Evolutionary conservation across 1,140 invertebrate genomes (phyloP).

Genomic region (Drosophila teissieri): DNA sequence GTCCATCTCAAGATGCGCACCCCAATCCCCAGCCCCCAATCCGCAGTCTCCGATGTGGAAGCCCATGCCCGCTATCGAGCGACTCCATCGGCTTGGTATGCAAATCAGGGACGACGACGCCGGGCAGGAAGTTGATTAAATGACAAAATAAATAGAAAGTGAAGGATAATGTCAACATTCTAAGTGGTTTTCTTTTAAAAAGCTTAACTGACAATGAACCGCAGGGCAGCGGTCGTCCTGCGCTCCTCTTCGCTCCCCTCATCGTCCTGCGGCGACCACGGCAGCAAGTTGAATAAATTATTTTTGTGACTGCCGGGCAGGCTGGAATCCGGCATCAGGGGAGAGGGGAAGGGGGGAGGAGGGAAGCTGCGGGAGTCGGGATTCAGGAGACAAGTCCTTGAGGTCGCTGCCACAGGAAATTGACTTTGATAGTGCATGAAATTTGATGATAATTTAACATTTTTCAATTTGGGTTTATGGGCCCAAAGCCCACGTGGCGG

Average conservation of each 20-base stretch:
- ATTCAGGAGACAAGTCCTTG: conserved; percentile 21
- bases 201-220: conserved; percentile 83
- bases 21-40: background rate
- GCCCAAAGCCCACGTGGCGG: conserved; percentile 17
- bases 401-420: conserved; percentile 57
- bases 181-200: conserved; percentile 84
- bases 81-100: conserved; percentile 54
- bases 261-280: conserved; percentile 25
- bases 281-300: conserved; percentile 79
- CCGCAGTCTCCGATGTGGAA: background rate
- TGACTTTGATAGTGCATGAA: conserved; percentile 82
- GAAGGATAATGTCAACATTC: conserved; percentile 84
- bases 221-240: conserved; percentile 68
- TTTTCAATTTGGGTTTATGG: conserved; percentile 59
- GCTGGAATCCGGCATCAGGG: conserved; percentile 3
- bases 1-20: conserved; percentile 67
- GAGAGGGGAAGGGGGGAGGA: background rate
- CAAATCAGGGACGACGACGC: conserved; percentile 60
- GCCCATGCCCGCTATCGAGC: conserved; percentile 3
- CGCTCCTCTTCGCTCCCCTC: too few relatives aligned
- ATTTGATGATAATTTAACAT: conserved; percentile 80
- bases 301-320: conserved; percentile 63
- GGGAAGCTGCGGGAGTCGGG: conserved; percentile 12
- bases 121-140: conserved; percentile 81
- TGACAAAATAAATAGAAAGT: conserved; percentile 84